Evolutionary conservation across 30 jellyfish, hydroid and myxozoan species (phyloP), one percentile per base, ranked within the genome.

Genomic region (Hydractinia echinata): DNA sequence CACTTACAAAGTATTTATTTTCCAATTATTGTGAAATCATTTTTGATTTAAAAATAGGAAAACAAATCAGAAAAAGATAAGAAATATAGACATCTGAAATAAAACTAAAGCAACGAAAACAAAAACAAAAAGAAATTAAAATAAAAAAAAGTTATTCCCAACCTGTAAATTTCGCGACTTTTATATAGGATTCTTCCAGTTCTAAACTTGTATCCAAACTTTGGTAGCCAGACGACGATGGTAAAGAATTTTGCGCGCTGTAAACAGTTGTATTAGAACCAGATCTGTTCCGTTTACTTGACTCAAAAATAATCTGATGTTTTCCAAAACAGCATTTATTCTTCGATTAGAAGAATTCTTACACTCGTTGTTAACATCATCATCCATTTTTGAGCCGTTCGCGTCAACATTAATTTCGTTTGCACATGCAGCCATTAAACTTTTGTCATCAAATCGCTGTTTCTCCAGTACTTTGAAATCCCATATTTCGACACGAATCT

Each of bases 101-200:
- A 1, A 60, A 60, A 60, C 19, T 66, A 8, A 6, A 30, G 44
- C 74, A 6, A 64, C 74, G 4, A 51, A 64, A 11, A 58, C 19
- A 58, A 13, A 58, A n/a, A n/a, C n/a, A n/a, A n/a, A 64, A 64
- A 64, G 19, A 64, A 7, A n/a, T 58, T 58, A 11, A 64, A 64
- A 64, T 30, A 30, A 30, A 30, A 30, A 30, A 30, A 30, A 30
- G 44, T 30, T 66, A 30, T 30, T 30, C 44, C 74, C 39, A 7
- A 74, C 83, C 83, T 30, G 74, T 49, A 74, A 74, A 74, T 50
- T 58, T 74, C 15, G 83, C 15, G 21, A 74, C 83, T 74, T 74
- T 74, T 20, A 74, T 74, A 55, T 74, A 74, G 54, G 83, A 74
- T 13, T 74, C 83, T 5, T 74, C 83, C 62, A 74, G n/a, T 67